A percentile compares a stretch with the other conserved stretches of the same genome.
Conservation (phyloP, 2,888 invertebrate species). For the Thysanoteuthis rhombus region DNA sequence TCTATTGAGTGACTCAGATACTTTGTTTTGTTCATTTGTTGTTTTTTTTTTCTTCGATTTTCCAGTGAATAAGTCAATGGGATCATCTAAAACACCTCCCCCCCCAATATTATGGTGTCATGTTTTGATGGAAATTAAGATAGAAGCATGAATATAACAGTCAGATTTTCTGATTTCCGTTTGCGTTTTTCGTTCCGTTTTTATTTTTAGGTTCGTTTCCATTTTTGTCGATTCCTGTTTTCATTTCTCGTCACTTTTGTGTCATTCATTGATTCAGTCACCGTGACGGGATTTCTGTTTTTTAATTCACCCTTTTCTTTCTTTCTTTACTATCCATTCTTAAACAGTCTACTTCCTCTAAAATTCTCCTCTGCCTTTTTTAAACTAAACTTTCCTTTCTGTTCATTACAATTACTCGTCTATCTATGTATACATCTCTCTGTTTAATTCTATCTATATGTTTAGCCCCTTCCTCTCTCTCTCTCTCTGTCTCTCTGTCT, state of each 20-base stretch:
- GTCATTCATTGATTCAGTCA: background rate
- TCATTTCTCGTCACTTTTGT: background rate
- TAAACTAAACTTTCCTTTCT: no score
- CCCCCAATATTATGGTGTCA: background rate
- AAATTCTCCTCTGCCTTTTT: no score
- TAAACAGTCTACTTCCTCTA: no score
- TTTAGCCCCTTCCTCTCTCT: no score
- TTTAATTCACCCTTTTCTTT: background rate
- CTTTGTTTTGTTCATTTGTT: no score
- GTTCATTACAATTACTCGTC: background rate
- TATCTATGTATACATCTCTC: background rate
- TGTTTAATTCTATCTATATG: no score
- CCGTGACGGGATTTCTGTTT: background rate
- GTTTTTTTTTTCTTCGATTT: no score
- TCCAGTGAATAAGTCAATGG: no score
- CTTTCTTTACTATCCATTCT: background rate
- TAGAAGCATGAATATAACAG: no score
- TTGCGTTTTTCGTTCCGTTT: background rate
- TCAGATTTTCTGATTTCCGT: background rate
- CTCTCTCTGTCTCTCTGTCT: no score
- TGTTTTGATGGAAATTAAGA: background rate
- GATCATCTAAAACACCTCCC: background rate
- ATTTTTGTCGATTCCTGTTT: background rate
- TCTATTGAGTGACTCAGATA: no score
- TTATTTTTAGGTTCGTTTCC: background rate